Conservation (phyloP, 1,140 invertebrate species). For the Drosophila takahashii region DNA sequence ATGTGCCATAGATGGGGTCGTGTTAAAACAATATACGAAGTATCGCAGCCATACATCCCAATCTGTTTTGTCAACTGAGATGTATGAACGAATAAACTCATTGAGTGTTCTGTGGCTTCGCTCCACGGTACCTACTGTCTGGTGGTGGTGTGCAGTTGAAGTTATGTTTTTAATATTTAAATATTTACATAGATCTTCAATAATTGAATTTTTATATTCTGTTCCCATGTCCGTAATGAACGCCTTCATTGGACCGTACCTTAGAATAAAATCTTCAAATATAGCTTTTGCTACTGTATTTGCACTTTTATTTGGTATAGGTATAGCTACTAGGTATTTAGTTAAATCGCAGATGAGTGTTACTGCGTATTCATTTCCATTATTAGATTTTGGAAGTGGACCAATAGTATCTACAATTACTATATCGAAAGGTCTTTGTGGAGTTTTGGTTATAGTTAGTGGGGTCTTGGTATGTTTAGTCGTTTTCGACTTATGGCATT, state of each 20-base stretch:
- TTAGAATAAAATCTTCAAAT: constrained; percentile 41
- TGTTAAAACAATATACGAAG: no score
- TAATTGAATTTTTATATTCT: constrained; percentile 36
- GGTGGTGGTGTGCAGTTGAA: neutral
- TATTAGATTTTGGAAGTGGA: constrained; percentile 31
- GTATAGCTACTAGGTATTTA: no score
- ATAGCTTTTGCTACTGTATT: constrained; percentile 48
- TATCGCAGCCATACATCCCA: constrained; percentile 26
- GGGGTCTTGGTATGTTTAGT: neutral
- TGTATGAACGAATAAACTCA: constrained; percentile 37
- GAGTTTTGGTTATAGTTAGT: neutral
- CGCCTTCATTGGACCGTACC: constrained; percentile 37
- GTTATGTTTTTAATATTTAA: constrained; percentile 33
- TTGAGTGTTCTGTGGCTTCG: constrained; percentile 40
- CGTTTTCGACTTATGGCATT: neutral
- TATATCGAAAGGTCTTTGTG: constrained; percentile 20
- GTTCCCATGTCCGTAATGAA: constrained; percentile 8
- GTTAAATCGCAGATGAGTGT: no score
- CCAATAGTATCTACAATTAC: constrained; percentile 40
- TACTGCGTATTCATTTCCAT: constrained; percentile 35
- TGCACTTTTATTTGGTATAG: constrained; percentile 8
- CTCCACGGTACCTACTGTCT: constrained; percentile 26
- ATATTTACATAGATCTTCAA: constrained; percentile 40
- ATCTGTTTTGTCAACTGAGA: constrained; percentile 5
- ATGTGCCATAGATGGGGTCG: no score